phyloP scores from a whole-genome alignment of 2,888 invertebrate species.

The Metellina segmentata region DNA sequence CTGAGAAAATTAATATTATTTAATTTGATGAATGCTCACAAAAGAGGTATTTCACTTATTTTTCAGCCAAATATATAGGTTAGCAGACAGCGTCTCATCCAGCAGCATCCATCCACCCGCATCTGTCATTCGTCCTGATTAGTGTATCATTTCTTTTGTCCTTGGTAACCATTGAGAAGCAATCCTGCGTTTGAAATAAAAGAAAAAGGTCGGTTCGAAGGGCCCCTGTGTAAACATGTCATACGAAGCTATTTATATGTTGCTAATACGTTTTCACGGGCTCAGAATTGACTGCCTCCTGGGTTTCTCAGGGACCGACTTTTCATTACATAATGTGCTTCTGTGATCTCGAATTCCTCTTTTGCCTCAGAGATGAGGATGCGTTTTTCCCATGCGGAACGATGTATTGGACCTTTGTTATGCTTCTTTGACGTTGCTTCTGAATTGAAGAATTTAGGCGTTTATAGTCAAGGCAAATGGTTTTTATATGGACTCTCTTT shows the following conservation, averaged over 20 bases:
- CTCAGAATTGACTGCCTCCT: constrained; percentile 31
- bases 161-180: constrained; percentile 22
- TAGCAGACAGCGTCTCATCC: too few relatives aligned
- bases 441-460: too few relatives aligned
- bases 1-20: too few relatives aligned
- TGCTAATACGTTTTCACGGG: constrained; percentile 52
- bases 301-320: neutral
- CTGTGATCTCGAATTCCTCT: neutral
- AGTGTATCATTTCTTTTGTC: constrained; percentile 39
- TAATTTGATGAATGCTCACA: too few relatives aligned
- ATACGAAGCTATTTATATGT: constrained; percentile 57
- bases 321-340: neutral
- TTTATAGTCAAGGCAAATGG: too few relatives aligned
- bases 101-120: neutral
- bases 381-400: too few relatives aligned
- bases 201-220: constrained; percentile 6
- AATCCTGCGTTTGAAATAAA: constrained; percentile 22
- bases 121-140: constrained; percentile 13
- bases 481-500: too few relatives aligned
- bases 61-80: too few relatives aligned
- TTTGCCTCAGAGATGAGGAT: too few relatives aligned
- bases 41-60: too few relatives aligned
- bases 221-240: constrained; percentile 58
- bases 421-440: too few relatives aligned
- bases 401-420: too few relatives aligned